Evolutionary conservation across 2,888 invertebrate genomes (phyloP), one percentile per base, ranked within the genome.

Genomic region (Agrilus cyanescens): DNA sequence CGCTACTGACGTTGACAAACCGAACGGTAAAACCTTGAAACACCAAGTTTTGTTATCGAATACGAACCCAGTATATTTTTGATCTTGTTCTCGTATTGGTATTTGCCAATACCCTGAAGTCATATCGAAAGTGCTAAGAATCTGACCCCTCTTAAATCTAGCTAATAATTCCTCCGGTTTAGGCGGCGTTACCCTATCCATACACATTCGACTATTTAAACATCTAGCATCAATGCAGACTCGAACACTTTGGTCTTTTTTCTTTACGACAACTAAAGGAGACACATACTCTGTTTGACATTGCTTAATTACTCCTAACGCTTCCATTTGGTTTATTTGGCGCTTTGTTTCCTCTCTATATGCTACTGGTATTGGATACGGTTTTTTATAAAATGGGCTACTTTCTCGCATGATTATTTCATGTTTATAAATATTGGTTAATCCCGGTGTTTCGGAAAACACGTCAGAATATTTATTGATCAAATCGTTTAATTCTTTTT

Each of bases 51-150:
- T 38, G 8, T 37, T 32, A 12, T 42, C 31, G 15, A 43, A 43
- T 10, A 41, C 14, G 40, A 52, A 52, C 12, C 48, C 52, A 4
- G 49, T 52, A 35, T 47, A 52, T 31, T 49, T 40, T 32, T 38
- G 16, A 14, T 33, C 32, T 4, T 47, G 41, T 15, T 42, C 30
- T 2, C 33, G 10, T 10, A 52, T 18, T 2, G 44, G 40, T 13
- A 53, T 46, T 37, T 50, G 48, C 45, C 47, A 50, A 32, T 49
- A 53, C 1, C 39, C 34, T 33, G 41, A 32, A 20, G 46, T 48
- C 6, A 49, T 31, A 41, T 53, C 51, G 4, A 49, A 15, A 8
- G 49, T 45, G 6, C 12, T 12, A 25, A 50, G 36, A 29, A 34
- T 43, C 30, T 38, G 39, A 4, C 30, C 29, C 10, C 39, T 34